A percentile compares a stretch with the other conserved stretches of the same genome.
These are phyloP conservation scores for Gymnobelideus leadbeateri DNA, from an alignment of 2,113 vertebrate genomes.

Conservation along the genomic window DNA sequence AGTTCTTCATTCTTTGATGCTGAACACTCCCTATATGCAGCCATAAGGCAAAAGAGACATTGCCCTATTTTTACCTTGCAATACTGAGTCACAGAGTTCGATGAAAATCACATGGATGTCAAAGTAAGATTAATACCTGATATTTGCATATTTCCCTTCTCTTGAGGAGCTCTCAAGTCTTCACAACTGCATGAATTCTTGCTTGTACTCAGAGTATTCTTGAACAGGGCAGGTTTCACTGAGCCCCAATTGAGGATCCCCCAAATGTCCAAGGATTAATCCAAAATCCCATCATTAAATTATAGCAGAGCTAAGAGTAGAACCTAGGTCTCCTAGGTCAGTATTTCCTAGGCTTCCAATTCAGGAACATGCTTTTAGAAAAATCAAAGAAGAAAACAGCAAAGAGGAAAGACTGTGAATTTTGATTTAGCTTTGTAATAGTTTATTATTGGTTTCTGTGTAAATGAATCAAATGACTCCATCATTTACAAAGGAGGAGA, in stretches of 20 bases:
- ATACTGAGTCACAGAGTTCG: constrained; percentile 80
- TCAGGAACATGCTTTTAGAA: constrained; percentile 38
- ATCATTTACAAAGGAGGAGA: not conserved
- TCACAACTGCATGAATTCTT: constrained; percentile 57
- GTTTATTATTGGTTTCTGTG: not conserved
- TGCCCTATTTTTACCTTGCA: constrained; percentile 80
- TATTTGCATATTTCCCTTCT: constrained; percentile 73
- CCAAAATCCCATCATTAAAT: not conserved
- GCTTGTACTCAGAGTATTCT: constrained; percentile 47
- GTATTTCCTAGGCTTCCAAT: constrained; percentile 37
- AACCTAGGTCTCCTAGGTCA: not conserved
- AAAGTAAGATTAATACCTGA: constrained; percentile 78
- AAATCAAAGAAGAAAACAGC: not conserved
- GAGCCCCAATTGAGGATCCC: not conserved
- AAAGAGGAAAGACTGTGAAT: not conserved
- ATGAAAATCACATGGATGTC: constrained; percentile 78
- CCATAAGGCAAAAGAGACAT: constrained; percentile 73
- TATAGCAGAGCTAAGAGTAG: constrained; percentile 29
- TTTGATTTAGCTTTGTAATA: not conserved
- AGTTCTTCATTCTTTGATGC: constrained; percentile 63
- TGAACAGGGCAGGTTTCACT: constrained; percentile 52
- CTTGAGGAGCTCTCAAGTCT: constrained; percentile 62
- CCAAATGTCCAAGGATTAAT: not conserved
- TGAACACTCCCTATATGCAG: constrained; percentile 70
- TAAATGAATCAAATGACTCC: not conserved